Base-by-base conservation (phyloP, 2,113 vertebrate species). In the Rhinolophus sinicus region DNA sequence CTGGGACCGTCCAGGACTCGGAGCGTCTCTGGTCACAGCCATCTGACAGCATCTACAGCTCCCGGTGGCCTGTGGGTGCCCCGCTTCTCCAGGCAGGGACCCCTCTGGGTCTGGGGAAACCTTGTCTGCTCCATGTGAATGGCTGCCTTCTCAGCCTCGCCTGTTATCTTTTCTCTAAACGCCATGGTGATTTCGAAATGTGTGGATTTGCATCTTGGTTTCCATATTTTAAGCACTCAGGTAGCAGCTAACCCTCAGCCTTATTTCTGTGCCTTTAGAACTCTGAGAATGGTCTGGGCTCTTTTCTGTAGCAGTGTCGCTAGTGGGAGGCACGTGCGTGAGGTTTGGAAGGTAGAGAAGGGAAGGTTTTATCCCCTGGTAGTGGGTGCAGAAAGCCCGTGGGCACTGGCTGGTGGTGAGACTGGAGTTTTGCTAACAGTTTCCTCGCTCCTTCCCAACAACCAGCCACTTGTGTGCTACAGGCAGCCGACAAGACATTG, bases 361-460 rank as follows among this genome's bases (percentile, higher is more conserved):
- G 14, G 10, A 38, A 28, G 5, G 13, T 7, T 0, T 14, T 22
- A 1, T 13, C 21, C 26, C 16, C 19, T 0, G 7, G 33, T 6
- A 1, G 8, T 13, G 33, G 50, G n/a, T 22, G 58, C 72, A 64
- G 91, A 21, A 22, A 28, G 44, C 24, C 8, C 0, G 8, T 8
- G 40, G 44, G 40, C 70, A 0, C 2, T 6, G 3, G 62, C 8
- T 14, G 15, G 1, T 10, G 18, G 28, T 18, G 35, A 65, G n/a
- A 11, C 8, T 14, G 19, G 30, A 22, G 81, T 5, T 8, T 8
- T 35, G 35, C 19, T 38, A 5, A 12, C 16, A 2, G 9, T 19
- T 16, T 33, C 33, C n/a, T 2, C 2, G 12, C 33, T 77, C 35
- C 21, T 21, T 64, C 60, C 70, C 4, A 33, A 72, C 52, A 30